Conservation (phyloP, 2,113 vertebrate genomes). For the Orientallactaga bullata region DNA sequence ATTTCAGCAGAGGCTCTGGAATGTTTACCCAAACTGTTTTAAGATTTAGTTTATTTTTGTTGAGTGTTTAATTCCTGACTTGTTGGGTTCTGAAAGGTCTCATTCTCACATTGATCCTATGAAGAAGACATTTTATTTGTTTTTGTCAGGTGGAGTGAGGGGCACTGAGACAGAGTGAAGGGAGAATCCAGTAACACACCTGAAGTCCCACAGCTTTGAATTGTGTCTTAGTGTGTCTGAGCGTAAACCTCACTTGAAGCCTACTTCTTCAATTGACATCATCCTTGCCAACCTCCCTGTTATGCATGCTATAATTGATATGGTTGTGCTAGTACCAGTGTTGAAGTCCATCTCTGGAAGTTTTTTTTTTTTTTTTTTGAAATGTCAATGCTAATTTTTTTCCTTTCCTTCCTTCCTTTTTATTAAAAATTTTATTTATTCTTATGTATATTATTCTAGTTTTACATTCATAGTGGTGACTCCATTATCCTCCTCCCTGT, state of each 20-base stretch:
- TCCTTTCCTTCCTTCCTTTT: too few species aligned
- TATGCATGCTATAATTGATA: accelerated
- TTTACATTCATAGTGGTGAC: too few species aligned
- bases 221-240: neutral
- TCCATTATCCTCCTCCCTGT: too few species aligned
- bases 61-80: slow-evolving; percentile 24
- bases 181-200: neutral
- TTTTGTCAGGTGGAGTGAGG: neutral
- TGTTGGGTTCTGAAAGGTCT: neutral
- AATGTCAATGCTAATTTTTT: too few species aligned
- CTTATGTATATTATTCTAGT: too few species aligned
- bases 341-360: slow-evolving; percentile 29
- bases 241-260: neutral
- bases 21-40: slow-evolving; percentile 5
- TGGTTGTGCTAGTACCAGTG: accelerated
- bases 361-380: too few species aligned
- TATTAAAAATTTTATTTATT: too few species aligned
- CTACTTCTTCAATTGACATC: accelerated
- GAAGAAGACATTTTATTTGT: neutral
- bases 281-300: neutral
- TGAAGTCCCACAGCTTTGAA: accelerated
- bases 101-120: neutral
- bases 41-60: neutral
- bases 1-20: slow-evolving; percentile 10
- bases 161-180: neutral